phyloP scores from a whole-genome alignment of 2,888 invertebrate species.

The Dolichomitus sp. region DNA sequence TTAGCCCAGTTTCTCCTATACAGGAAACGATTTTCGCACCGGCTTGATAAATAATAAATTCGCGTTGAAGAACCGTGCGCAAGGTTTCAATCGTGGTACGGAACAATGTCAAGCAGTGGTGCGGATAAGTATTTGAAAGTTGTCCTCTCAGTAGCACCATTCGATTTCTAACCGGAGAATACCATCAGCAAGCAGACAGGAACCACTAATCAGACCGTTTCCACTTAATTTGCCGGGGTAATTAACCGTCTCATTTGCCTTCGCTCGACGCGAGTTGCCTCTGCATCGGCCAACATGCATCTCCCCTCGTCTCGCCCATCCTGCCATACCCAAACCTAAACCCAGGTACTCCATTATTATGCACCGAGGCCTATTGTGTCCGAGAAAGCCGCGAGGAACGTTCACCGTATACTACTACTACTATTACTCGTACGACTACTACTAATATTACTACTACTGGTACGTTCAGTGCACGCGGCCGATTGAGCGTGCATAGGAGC shows the following conservation, averaged over 20 bases:
- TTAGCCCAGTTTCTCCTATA: no score
- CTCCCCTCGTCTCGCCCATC: conserved; percentile 70
- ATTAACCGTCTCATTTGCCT: conserved; percentile 83
- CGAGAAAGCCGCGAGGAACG: conserved; percentile 73
- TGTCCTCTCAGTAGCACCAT: conserved; percentile 10
- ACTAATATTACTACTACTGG: neutral
- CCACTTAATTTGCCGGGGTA: conserved; percentile 85
- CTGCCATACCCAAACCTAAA: conserved; percentile 78
- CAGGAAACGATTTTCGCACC: neutral
- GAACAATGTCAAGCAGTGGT: conserved; percentile 1
- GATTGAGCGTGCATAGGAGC: conserved; percentile 13
- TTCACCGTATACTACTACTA: conserved; percentile 32
- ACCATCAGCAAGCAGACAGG: conserved; percentile 78
- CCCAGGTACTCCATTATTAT: conserved; percentile 82
- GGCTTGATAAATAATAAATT: neutral
- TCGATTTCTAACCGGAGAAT: conserved; percentile 67
- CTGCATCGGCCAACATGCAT: conserved; percentile 50
- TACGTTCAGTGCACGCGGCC: conserved; percentile 21
- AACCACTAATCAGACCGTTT: conserved; percentile 83
- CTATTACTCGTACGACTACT: neutral
- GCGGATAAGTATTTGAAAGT: conserved; percentile 22
- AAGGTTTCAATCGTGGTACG: neutral
- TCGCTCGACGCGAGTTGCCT: conserved; percentile 58
- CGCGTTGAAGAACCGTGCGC: neutral
- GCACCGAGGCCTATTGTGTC: conserved; percentile 80